Conservation (phyloP, 1,140 invertebrate genomes). For the Asobara japonica region DNA sequence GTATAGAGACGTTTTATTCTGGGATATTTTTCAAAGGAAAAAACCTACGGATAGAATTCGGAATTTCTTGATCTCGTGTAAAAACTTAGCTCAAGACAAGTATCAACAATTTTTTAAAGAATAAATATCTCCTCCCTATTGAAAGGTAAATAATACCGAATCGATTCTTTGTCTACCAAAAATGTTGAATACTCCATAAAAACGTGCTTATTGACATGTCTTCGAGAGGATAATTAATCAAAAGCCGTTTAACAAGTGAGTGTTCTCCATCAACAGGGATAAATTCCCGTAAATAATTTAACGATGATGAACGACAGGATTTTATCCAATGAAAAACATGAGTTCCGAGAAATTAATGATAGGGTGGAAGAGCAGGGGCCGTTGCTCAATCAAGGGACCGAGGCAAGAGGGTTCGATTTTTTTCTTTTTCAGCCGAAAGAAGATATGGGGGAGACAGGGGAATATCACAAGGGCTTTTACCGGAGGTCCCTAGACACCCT, state of each 20-base stretch:
- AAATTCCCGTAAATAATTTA: neutral
- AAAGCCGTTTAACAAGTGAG: neutral
- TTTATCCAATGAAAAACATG: neutral
- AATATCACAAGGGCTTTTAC: neutral
- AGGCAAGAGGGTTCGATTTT: neutral
- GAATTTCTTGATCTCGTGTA: no score
- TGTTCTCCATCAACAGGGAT: neutral
- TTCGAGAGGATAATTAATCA: neutral
- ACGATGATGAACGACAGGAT: neutral
- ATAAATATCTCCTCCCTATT: no score
- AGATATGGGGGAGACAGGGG: constrained; percentile 1
- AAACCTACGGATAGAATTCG: no score
- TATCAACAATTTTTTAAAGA: no score
- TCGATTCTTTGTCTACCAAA: no score
- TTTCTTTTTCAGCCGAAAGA: neutral
- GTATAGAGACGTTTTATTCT: no score
- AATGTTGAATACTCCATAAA: no score
- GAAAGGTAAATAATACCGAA: no score
- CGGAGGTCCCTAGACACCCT: neutral
- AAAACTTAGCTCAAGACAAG: no score
- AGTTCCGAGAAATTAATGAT: constrained; percentile 8
- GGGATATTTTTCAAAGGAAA: no score
- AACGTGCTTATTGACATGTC: no score
- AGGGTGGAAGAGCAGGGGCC: neutral
- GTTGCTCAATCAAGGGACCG: neutral